These are phyloP conservation scores for Osmerus mordax DNA, from an alignment of 2,113 vertebrate genomes.

Conservation along the genomic window DNA sequence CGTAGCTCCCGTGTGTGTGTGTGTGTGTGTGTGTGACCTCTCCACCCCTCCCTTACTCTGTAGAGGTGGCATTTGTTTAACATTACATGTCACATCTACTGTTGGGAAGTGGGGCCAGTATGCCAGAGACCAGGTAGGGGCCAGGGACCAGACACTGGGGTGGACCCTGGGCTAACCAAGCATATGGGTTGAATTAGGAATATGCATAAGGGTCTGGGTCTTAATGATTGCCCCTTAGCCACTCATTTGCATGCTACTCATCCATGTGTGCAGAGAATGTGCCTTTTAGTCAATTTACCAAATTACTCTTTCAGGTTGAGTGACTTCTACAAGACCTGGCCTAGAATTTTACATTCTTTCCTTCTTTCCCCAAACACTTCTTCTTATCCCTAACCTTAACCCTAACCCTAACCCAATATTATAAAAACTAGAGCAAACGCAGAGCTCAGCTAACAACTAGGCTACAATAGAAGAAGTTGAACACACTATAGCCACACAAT, in stretches of 20 bases:
- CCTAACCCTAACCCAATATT: too few relatives aligned
- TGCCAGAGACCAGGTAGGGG: neutral
- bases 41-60: constrained; percentile 9
- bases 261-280: constrained; percentile 3
- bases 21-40: constrained; percentile 5
- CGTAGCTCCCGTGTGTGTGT: too few relatives aligned
- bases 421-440: too few relatives aligned
- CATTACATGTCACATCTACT: constrained; percentile 15
- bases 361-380: neutral
- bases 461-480: too few relatives aligned
- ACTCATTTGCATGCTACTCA: constrained; percentile 10
- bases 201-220: neutral
- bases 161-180: neutral
- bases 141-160: neutral
- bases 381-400: too few relatives aligned
- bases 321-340: neutral
- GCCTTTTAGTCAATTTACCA: constrained; percentile 7
- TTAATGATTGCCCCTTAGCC: neutral
- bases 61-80: constrained; percentile 15
- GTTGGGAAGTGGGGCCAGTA: neutral
- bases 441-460: too few relatives aligned
- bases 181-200: neutral
- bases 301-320: constrained; percentile 1
- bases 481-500: too few relatives aligned
- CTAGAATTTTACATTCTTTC: neutral